Percentiles rank a stretch among this genome's conserved stretches.
phyloP scores from a whole-genome alignment of 2,888 invertebrate genomes.

The Mesochorus sp. region DNA sequence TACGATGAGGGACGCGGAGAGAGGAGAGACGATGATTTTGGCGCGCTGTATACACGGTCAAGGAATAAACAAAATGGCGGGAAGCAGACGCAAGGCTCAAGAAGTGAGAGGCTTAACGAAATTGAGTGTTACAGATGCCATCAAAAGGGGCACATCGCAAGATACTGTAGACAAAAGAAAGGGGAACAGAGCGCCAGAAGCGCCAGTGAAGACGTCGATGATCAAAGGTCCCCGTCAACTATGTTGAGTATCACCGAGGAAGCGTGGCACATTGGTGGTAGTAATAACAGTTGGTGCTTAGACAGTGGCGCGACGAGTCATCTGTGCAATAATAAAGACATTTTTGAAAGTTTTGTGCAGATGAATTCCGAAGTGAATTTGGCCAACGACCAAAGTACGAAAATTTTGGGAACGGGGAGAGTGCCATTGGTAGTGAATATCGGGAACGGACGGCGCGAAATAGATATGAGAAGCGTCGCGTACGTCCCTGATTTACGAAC shows the following conservation, averaged over 20 bases:
- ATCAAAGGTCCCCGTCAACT: not conserved
- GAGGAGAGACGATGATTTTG: too few relatives aligned
- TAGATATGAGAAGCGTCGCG: conserved; percentile 8
- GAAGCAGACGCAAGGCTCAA: not conserved
- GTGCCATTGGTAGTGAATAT: conserved; percentile 13
- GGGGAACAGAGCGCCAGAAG: not conserved
- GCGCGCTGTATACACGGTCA: too few relatives aligned
- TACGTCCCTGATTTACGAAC: conserved; percentile 50
- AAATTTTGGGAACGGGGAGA: conserved; percentile 40
- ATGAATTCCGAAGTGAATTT: not conserved
- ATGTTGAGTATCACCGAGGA: conserved; percentile 4
- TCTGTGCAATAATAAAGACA: not conserved
- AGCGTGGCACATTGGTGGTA: not conserved
- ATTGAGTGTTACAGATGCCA: conserved; percentile 25
- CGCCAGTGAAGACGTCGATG: too few relatives aligned
- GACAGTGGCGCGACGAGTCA: conserved; percentile 34
- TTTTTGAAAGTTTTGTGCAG: not conserved
- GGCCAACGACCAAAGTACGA: conserved; percentile 17
- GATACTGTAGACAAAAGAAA: conserved; percentile 11
- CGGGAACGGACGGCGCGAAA: conserved; percentile 4
- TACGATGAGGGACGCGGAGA: conserved; percentile 40
- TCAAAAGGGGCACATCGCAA: not conserved
- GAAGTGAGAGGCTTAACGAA: not conserved
- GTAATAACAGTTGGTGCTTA: conserved; percentile 12
- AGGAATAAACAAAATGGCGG: conserved; percentile 5